Percentiles rank a stretch among this genome's conserved stretches.
Conservation (phyloP, 2,113 vertebrate genomes). For the Apistogramma diplotaenia region DNA sequence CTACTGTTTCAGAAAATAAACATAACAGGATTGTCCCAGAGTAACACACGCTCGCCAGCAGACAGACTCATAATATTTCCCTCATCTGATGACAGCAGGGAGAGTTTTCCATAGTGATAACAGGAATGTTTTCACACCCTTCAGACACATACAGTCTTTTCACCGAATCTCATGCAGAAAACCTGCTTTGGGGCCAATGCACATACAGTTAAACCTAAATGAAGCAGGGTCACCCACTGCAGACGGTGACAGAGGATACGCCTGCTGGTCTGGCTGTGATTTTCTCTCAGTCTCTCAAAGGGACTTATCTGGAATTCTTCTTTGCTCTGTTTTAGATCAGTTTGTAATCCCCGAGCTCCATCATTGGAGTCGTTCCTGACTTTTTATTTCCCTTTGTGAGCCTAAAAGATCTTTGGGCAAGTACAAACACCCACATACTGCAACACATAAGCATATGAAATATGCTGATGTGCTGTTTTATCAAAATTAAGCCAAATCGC, state of each 20-base stretch:
- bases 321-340: slow-evolving; percentile 41
- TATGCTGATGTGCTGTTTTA: background rate
- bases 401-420: background rate
- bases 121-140: slow-evolving; percentile 76
- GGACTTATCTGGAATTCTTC: slow-evolving; percentile 27
- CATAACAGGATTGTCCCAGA: slow-evolving; percentile 69
- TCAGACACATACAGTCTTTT: slow-evolving; percentile 60
- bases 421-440: background rate
- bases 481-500: too few relatives aligned
- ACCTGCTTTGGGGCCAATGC: slow-evolving; percentile 17
- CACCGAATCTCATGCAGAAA: slow-evolving; percentile 45
- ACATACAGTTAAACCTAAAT: slow-evolving; percentile 13
- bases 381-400: slow-evolving; percentile 10
- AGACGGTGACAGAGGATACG: slow-evolving; percentile 27
- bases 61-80: slow-evolving; percentile 74
- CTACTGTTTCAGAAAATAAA: slow-evolving; percentile 77
- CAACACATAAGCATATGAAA: background rate
- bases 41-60: slow-evolving; percentile 66
- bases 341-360: background rate
- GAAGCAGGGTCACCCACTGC: slow-evolving; percentile 6
- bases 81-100: slow-evolving; percentile 69
- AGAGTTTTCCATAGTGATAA: slow-evolving; percentile 72
- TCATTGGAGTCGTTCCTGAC: slow-evolving; percentile 1
- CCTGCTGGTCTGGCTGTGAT: slow-evolving; percentile 22
- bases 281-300: slow-evolving; percentile 17